Conservation (phyloP, 2,888 invertebrate genomes). For the Cerastoderma edule region DNA sequence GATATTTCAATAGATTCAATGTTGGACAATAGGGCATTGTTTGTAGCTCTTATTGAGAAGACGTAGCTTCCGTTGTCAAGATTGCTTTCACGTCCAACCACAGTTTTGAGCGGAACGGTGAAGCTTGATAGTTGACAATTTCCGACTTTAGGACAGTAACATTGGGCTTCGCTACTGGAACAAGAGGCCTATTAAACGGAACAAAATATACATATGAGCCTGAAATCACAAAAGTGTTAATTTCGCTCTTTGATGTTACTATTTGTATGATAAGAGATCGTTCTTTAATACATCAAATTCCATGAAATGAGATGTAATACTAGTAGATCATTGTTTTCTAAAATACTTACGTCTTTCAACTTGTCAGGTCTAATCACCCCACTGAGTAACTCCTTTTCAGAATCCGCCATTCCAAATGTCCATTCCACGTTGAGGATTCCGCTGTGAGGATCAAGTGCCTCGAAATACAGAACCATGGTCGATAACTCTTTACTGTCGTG, state of each 20-base stretch:
- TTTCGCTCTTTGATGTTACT: too few species aligned
- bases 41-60: conserved; percentile 65
- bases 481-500: conserved; percentile 63
- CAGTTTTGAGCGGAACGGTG: conserved; percentile 47
- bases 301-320: too few species aligned
- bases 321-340: too few species aligned
- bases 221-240: too few species aligned
- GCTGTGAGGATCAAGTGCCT: conserved; percentile 64
- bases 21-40: conserved; percentile 61
- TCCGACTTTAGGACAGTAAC: conserved; percentile 66
- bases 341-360: neutral
- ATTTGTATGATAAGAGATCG: too few species aligned
- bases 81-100: conserved; percentile 44
- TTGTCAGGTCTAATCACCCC: neutral
- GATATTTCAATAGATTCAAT: conserved; percentile 61
- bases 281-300: too few species aligned
- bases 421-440: conserved; percentile 60
- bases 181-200: too few species aligned
- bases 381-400: conserved; percentile 4
- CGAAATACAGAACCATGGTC: conserved; percentile 58
- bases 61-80: conserved; percentile 68
- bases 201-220: too few species aligned
- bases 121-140: conserved; percentile 53
- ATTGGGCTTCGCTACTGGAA: conserved; percentile 23
- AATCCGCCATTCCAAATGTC: conserved; percentile 53